phyloP scores from a whole-genome alignment of 2,113 vertebrate species.

The Zosterops borbonicus region DNA sequence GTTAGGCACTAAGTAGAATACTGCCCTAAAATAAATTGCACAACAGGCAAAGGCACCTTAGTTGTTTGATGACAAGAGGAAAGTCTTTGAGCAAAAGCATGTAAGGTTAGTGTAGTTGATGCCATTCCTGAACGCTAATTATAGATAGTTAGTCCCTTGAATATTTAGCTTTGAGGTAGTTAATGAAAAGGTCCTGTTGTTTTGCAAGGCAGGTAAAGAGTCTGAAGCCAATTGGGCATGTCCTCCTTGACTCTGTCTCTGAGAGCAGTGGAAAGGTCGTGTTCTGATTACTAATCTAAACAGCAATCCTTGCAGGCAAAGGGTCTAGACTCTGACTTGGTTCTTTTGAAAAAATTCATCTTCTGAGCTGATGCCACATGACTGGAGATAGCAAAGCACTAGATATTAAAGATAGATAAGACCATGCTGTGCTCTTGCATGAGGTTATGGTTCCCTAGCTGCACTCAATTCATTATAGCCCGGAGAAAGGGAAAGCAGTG shows the following conservation, averaged over 20 bases:
- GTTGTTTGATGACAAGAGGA: neutral
- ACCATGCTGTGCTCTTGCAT: neutral
- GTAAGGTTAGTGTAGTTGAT: neutral
- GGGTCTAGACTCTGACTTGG: neutral
- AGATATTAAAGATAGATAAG: slow-evolving; percentile 40
- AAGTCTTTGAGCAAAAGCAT: neutral
- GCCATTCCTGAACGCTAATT: neutral
- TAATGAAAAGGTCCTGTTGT: neutral
- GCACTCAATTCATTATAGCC: slow-evolving; percentile 45
- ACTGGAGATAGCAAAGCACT: neutral
- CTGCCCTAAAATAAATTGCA: neutral
- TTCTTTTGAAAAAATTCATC: neutral
- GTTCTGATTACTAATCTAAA: neutral
- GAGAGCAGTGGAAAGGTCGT: neutral
- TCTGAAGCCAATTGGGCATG: neutral
- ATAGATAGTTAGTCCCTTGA: neutral
- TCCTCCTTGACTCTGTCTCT: neutral
- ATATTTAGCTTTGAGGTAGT: neutral
- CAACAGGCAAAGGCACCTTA: neutral
- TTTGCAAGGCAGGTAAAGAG: neutral
- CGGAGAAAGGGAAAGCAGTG: slow-evolving; percentile 9
- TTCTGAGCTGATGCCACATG: neutral
- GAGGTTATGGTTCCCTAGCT: slow-evolving; percentile 46
- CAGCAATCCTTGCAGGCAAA: neutral
- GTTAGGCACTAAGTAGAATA: neutral